Conservation (phyloP, 2,888 invertebrate genomes). For the Rhingia rostrata region DNA sequence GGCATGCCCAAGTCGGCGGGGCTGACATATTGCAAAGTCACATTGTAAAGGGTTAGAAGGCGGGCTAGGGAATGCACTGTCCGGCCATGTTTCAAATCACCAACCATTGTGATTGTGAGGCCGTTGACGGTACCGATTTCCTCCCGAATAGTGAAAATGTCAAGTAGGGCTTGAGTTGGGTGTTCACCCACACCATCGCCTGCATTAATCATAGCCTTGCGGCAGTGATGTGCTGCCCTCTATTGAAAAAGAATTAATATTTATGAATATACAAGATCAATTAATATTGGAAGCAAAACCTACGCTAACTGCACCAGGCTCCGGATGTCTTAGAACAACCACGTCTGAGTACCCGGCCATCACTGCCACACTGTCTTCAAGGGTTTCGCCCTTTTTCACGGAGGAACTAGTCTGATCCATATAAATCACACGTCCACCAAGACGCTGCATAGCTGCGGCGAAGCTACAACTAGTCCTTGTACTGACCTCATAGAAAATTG, state of each 20-base stretch:
- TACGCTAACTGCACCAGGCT: conserved; percentile 94
- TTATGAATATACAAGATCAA: neutral
- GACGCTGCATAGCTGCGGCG: conserved; percentile 96
- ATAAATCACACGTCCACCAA: conserved; percentile 96
- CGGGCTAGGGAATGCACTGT: conserved; percentile 99
- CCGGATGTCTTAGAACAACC: conserved; percentile 96
- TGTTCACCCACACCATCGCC: conserved; percentile 99
- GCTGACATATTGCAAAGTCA: conserved; percentile 95
- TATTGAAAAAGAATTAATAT: conserved; percentile 79
- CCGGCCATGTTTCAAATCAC: conserved; percentile 98
- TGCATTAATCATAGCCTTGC: conserved; percentile 97
- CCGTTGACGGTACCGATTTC: conserved; percentile 99
- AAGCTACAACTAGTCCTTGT: conserved; percentile 98
- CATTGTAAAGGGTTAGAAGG: conserved; percentile 95
- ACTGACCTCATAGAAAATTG: conserved; percentile 98
- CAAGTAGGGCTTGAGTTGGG: conserved; percentile 98
- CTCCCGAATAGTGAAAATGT: conserved; percentile 98
- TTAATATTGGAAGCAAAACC: conserved; percentile 79
- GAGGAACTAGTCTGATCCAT: conserved; percentile 96
- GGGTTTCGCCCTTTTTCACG: conserved; percentile 97
- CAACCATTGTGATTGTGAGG: conserved; percentile 98
- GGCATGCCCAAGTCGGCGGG: conserved; percentile 96
- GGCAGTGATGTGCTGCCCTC: conserved; percentile 91
- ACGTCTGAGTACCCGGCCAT: conserved; percentile 97
- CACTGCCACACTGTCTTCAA: conserved; percentile 93